These are phyloP conservation scores for Papio anubis DNA, from an alignment of 2,113 vertebrate species.

Conservation along the genomic window DNA sequence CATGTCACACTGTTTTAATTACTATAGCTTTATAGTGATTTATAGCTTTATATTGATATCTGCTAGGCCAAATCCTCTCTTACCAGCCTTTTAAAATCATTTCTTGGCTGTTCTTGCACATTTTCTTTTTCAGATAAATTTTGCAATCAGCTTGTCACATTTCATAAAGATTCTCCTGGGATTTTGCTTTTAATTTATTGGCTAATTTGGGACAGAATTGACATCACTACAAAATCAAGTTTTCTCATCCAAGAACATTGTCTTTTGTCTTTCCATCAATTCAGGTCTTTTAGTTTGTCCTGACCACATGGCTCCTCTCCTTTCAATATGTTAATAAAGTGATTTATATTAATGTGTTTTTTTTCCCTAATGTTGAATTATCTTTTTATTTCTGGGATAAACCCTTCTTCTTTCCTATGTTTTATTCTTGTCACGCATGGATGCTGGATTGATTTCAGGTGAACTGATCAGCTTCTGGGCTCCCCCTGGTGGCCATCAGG, in stretches of 20 bases:
- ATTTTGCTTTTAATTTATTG: conserved; percentile 18
- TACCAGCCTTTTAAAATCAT: background rate
- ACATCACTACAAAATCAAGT: background rate
- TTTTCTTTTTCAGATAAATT: conserved; percentile 21
- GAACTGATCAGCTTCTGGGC: background rate
- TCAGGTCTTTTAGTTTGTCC: background rate
- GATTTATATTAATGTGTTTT: background rate
- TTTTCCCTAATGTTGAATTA: background rate
- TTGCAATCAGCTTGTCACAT: conserved; percentile 17
- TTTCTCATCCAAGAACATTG: background rate
- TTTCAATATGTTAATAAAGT: background rate
- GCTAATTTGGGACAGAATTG: background rate
- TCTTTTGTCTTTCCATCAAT: background rate
- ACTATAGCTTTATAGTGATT: background rate
- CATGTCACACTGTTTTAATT: background rate
- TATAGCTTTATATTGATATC: background rate
- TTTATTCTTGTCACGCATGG: background rate
- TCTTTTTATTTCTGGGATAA: conserved; percentile 3
- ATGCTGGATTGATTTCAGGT: background rate
- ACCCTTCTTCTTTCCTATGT: background rate
- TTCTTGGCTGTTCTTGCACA: background rate
- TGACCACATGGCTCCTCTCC: background rate
- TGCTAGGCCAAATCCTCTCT: background rate
- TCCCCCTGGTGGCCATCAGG: conserved; percentile 45
- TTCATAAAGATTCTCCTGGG: conserved; percentile 26